A percentile compares a stretch with the other conserved stretches of the same genome.
phyloP scores from a whole-genome alignment of 1,140 invertebrate species.

The Dendrolimus kikuchii region DNA sequence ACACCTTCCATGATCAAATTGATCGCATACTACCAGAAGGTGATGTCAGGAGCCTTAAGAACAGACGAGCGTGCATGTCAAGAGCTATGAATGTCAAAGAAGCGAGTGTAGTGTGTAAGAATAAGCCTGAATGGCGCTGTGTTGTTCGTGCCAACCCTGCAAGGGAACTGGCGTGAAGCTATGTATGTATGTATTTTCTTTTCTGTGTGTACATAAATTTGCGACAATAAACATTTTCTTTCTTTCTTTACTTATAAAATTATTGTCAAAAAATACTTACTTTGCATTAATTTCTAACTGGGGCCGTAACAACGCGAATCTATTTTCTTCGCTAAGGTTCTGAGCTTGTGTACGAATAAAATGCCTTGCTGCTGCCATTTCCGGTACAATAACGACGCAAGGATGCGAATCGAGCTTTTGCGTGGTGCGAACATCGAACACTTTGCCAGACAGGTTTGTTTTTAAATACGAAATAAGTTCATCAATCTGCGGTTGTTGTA shows the following conservation, averaged over 20 bases:
- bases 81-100: too few species aligned
- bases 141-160: too few species aligned
- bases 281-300: conserved; percentile 95
- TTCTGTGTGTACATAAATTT: too few species aligned
- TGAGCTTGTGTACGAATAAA: conserved; percentile 93
- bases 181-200: too few species aligned
- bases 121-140: too few species aligned
- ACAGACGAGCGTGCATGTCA: too few species aligned
- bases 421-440: conserved; percentile 87
- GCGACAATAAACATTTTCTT: background rate
- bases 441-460: conserved; percentile 82
- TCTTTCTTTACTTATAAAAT: background rate
- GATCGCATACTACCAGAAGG: too few species aligned
- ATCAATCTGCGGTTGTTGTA: conserved; percentile 82
- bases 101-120: too few species aligned
- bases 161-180: too few species aligned
- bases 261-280: conserved; percentile 63
- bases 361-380: conserved; percentile 96
- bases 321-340: conserved; percentile 87
- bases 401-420: conserved; percentile 90
- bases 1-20: too few species aligned
- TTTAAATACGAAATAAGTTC: conserved; percentile 86
- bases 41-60: too few species aligned
- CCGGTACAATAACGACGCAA: conserved; percentile 93
- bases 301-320: conserved; percentile 90